Evolutionary conservation across 2,797 vertebrate species (phyloP).

Genomic region (Melopsittacus undulatus): DNA sequence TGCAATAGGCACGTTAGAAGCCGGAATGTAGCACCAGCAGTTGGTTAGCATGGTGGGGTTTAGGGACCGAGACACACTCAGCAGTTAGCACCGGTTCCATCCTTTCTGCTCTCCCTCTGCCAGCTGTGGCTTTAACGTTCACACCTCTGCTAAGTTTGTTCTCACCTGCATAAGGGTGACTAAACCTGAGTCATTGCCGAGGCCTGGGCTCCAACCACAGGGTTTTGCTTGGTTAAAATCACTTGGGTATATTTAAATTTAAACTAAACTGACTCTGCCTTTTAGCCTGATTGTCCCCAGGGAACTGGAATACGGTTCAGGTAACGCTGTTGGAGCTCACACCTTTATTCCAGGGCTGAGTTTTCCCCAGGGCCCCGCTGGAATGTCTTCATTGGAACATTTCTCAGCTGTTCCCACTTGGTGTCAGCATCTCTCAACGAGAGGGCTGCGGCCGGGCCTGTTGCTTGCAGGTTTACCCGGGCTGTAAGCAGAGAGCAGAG

Average conservation of each 20-base stretch:
- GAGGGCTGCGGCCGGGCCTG: accelerated
- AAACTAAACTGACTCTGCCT: not conserved
- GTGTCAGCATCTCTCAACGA: conserved; percentile 52
- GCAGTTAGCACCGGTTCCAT: not conserved
- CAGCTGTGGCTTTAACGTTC: not conserved
- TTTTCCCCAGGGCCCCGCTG: accelerated
- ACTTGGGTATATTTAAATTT: not conserved
- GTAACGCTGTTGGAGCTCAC: accelerated
- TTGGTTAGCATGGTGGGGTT: not conserved
- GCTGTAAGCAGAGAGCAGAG: accelerated
- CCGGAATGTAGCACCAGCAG: accelerated
- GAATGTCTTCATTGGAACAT: not conserved
- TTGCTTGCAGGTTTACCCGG: accelerated
- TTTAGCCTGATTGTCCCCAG: not conserved
- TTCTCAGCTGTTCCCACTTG: conserved; percentile 38
- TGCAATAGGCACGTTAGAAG: not conserved
- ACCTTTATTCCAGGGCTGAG: accelerated
- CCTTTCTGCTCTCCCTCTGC: not conserved
- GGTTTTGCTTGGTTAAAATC: not conserved
- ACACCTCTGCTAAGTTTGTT: not conserved
- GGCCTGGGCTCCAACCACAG: not conserved
- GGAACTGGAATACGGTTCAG: accelerated
- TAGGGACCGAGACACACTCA: not conserved
- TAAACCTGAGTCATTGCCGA: not conserved
- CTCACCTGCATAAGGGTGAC: not conserved